phyloP scores from a whole-genome alignment of 1,140 invertebrate species.

The Rhopalosiphum maidis region DNA sequence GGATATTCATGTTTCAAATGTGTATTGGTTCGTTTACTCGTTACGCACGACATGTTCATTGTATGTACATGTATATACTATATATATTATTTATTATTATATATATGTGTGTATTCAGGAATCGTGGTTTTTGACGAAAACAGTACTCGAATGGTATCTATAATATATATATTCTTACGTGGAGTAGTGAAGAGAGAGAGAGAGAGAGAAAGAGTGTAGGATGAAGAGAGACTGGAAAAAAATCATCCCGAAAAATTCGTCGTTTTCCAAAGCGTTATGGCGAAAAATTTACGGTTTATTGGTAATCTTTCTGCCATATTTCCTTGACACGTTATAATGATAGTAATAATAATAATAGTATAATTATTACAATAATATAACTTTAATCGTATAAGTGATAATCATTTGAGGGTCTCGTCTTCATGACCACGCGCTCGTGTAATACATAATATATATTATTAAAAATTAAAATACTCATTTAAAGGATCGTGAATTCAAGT shows the following conservation, averaged over 20 bases:
- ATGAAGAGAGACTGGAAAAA: background rate
- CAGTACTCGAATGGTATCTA: background rate
- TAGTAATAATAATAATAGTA: background rate
- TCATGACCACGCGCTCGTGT: background rate
- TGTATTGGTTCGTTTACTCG: constrained; percentile 43
- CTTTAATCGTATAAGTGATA: background rate
- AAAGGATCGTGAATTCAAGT: background rate
- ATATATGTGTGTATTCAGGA: background rate
- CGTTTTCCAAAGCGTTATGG: background rate
- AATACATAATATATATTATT: background rate
- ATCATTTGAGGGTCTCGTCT: background rate
- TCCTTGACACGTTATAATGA: background rate
- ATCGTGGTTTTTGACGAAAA: constrained; percentile 35
- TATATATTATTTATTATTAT: background rate
- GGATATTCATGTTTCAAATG: constrained; percentile 31
- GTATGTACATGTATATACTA: constrained; percentile 1
- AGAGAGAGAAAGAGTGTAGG: background rate
- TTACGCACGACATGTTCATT: constrained; percentile 46
- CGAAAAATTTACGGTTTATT: background rate
- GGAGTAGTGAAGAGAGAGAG: background rate
- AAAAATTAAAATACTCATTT: background rate
- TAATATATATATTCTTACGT: background rate
- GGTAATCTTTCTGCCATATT: background rate
- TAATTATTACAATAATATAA: background rate
- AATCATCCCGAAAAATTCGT: background rate